Percentiles rank a stretch among this genome's conserved stretches.
Conservation (phyloP, 2,888 invertebrate species). For the Synanthedon myopaeformis region DNA sequence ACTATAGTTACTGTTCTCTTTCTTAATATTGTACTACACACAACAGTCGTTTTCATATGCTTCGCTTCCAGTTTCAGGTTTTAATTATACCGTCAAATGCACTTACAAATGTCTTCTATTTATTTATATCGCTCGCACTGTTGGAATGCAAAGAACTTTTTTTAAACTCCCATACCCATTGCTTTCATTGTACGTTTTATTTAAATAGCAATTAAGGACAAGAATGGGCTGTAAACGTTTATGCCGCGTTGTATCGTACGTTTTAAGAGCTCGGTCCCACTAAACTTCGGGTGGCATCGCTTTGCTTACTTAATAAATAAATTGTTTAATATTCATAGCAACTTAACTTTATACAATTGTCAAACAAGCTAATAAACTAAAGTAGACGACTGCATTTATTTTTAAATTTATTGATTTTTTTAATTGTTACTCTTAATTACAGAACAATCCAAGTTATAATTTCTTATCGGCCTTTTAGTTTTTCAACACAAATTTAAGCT, state of each 20-base stretch:
- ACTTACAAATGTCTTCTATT: not conserved
- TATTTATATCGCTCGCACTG: not conserved
- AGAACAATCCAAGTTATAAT: no score
- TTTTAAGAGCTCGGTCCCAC: slow-evolving; percentile 39
- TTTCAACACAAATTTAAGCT: no score
- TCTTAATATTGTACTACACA: not conserved
- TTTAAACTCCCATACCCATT: slow-evolving; percentile 22
- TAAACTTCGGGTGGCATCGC: slow-evolving; percentile 38
- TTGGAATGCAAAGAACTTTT: slow-evolving; percentile 12
- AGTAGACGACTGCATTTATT: not conserved
- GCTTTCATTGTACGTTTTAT: slow-evolving; percentile 60
- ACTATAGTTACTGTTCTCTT: not conserved
- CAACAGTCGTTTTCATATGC: not conserved
- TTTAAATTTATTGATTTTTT: not conserved
- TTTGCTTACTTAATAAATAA: slow-evolving; percentile 34
- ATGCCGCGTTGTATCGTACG: slow-evolving; percentile 45
- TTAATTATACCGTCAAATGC: not conserved
- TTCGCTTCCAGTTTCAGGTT: not conserved
- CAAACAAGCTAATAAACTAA: not conserved
- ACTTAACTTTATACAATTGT: not conserved
- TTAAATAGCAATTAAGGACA: slow-evolving; percentile 66
- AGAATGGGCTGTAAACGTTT: slow-evolving; percentile 66
- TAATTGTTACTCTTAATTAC: no score
- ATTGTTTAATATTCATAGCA: not conserved
- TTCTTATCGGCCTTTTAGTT: no score